Percentiles rank a stretch among this genome's conserved stretches.
Evolutionary conservation across 2,113 vertebrate species (phyloP).

Genomic region (Ictidomys tridecemlineatus): DNA sequence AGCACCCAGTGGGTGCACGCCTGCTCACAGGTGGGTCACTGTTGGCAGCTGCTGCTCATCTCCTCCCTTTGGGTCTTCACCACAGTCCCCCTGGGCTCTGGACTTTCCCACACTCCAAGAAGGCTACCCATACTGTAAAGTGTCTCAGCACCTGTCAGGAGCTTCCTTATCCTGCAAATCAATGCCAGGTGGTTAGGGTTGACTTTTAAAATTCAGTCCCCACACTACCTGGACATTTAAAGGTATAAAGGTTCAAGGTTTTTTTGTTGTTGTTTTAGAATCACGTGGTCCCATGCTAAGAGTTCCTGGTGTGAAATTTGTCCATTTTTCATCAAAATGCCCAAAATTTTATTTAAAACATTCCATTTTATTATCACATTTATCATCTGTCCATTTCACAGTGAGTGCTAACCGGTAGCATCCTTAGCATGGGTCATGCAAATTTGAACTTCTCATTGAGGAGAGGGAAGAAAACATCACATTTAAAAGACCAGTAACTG

Average conservation of each 20-base stretch:
- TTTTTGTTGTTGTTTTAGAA: neutral
- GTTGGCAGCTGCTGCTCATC: neutral
- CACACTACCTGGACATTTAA: neutral
- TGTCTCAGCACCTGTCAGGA: neutral
- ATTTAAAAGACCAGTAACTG: neutral
- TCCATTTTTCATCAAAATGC: neutral
- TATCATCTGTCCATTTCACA: neutral
- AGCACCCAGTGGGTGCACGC: no score
- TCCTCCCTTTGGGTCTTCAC: neutral
- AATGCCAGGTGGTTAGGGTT: neutral
- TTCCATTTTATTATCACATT: neutral
- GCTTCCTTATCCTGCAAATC: neutral
- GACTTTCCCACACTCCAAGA: neutral
- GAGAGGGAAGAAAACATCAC: neutral
- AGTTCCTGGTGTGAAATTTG: neutral
- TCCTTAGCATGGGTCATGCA: neutral
- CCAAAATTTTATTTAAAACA: neutral
- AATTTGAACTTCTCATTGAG: neutral
- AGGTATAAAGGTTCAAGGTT: neutral
- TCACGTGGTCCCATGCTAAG: neutral
- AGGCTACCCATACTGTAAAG: neutral
- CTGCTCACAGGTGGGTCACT: no score
- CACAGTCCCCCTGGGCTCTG: accelerated
- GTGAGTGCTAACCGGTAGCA: no score
- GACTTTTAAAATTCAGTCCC: neutral